A percentile compares a stretch with the other conserved stretches of the same genome.
phyloP scores from a whole-genome alignment of 2,888 invertebrate species.

The Drosophila suboccidentalis region DNA sequence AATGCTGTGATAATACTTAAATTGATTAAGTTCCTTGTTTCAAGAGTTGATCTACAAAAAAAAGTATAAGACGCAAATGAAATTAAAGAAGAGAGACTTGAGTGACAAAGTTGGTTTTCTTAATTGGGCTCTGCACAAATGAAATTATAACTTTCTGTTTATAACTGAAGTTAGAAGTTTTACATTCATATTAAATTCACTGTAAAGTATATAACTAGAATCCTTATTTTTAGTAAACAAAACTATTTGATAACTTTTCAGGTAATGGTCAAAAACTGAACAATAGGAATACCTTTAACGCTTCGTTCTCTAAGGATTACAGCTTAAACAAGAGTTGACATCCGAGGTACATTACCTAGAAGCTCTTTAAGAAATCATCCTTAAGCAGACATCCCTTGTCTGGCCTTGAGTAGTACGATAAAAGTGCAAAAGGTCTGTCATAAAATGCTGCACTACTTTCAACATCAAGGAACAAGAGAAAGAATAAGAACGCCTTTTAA shows the following conservation, averaged over 20 bases:
- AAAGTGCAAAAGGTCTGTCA: slow-evolving; percentile 47
- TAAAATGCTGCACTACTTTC: slow-evolving; percentile 54
- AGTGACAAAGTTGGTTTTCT: neutral
- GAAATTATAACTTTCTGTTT: neutral
- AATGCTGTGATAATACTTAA: slow-evolving; percentile 31
- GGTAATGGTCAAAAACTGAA: neutral
- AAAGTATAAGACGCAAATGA: neutral
- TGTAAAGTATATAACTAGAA: neutral
- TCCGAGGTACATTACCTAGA: slow-evolving; percentile 1
- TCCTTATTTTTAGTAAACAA: neutral
- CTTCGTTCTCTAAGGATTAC: slow-evolving; percentile 6
- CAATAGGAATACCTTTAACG: neutral
- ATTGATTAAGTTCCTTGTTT: slow-evolving; percentile 42
- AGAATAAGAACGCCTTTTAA: slow-evolving; percentile 38
- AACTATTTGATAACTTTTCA: neutral
- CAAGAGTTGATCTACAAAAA: slow-evolving; percentile 2
- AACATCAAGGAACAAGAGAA: slow-evolving; percentile 13
- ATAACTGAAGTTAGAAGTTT: neutral
- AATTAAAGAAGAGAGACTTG: neutral
- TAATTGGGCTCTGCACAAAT: neutral
- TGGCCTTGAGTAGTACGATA: slow-evolving; percentile 31
- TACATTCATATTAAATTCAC: neutral
- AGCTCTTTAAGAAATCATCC: slow-evolving; percentile 33
- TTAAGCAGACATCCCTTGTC: slow-evolving; percentile 23
- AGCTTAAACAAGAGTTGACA: neutral